These are phyloP conservation scores for Sebastes melanostomus DNA, from an alignment of 2,797 vertebrate genomes.

Conservation along the genomic window DNA sequence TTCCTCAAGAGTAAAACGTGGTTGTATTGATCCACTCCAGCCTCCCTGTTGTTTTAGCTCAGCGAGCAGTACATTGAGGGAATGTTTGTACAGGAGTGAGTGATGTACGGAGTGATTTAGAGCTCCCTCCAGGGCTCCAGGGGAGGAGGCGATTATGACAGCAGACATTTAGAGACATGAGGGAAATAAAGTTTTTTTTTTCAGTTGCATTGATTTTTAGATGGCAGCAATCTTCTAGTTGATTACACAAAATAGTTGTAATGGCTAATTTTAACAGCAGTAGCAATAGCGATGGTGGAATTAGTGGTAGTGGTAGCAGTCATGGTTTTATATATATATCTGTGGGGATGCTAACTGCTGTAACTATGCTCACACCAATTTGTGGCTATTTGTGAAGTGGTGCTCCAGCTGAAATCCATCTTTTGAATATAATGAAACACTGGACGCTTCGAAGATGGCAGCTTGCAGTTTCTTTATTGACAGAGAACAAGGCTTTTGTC, in stretches of 20 bases:
- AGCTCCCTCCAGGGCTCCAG: constrained; percentile 34
- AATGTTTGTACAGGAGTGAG: constrained; percentile 69
- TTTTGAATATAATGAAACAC: background rate
- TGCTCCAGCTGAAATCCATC: background rate
- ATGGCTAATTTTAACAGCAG: background rate
- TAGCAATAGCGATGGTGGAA: background rate
- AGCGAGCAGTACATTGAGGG: constrained; percentile 53
- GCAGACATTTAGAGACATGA: constrained; percentile 46
- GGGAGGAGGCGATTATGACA: constrained; percentile 47
- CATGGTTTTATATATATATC: background rate
- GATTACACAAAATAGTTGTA: constrained; percentile 10
- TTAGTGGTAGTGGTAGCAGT: background rate
- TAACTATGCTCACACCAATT: background rate
- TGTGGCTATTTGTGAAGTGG: background rate
- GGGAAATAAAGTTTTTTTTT: constrained; percentile 49
- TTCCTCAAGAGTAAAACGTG: constrained; percentile 73
- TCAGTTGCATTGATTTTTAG: constrained; percentile 40
- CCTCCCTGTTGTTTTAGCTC: constrained; percentile 67
- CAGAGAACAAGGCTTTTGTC: background rate
- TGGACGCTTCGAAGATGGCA: background rate
- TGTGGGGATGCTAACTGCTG: background rate
- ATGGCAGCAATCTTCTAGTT: constrained; percentile 5
- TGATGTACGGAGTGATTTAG: constrained; percentile 67
- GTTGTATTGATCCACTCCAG: constrained; percentile 70
- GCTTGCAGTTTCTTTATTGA: background rate